Conservation (phyloP, 2,113 vertebrate species). For the Chunga burmeisteri region DNA sequence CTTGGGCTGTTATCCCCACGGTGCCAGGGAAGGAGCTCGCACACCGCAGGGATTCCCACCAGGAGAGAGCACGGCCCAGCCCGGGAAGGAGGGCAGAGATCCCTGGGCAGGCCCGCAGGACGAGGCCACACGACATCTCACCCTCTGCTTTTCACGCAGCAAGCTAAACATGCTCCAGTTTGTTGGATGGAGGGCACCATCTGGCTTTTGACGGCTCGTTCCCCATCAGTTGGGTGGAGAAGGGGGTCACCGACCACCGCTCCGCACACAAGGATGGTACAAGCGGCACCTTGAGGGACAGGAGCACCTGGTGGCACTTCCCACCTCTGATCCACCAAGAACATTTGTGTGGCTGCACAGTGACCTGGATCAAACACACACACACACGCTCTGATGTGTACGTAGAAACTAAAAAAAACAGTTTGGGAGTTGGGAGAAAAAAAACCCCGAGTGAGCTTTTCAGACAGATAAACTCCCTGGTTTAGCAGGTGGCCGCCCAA, state of each 20-base stretch:
- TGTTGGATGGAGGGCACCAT: too few species aligned
- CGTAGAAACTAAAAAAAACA: not conserved
- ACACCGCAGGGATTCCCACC: too few species aligned
- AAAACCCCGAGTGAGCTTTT: not conserved
- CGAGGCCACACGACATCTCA: too few species aligned
- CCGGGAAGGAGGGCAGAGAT: too few species aligned
- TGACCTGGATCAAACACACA: not conserved
- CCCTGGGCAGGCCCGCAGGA: too few species aligned
- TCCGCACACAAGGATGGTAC: not conserved
- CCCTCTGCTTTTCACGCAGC: too few species aligned
- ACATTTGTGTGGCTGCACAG: rapidly evolving
- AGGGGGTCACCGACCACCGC: not conserved
- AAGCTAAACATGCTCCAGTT: too few species aligned
- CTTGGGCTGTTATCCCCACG: too few species aligned
- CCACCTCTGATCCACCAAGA: not conserved
- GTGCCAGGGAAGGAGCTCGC: too few species aligned
- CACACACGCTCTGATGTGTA: rapidly evolving
- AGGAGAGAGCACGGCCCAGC: too few species aligned
- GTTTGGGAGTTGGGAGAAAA: not conserved
- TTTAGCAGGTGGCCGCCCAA: not conserved
- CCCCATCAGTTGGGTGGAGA: not conserved
- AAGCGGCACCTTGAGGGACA: not conserved
- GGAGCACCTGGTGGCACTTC: not conserved
- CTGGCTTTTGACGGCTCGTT: too few species aligned
- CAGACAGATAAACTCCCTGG: too few species aligned